Evolutionary conservation across 2,113 vertebrate species (phyloP), one percentile per base, ranked within the genome.

Genomic region (Gorsachius goisagi): DNA sequence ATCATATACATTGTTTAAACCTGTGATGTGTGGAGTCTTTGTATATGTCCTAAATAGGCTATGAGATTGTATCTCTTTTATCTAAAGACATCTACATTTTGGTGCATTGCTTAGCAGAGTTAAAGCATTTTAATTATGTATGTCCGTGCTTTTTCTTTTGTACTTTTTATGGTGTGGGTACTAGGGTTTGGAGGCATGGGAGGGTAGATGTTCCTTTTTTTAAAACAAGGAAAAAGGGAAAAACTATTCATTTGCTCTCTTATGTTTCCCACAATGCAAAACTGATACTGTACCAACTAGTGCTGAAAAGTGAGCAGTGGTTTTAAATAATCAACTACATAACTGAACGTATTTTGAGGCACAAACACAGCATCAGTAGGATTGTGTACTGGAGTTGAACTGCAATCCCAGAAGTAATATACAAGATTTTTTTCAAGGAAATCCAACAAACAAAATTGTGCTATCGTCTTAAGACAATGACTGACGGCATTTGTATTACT

Each of bases 401-500:
- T 96, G 63, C 30, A 77, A 30, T 96, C 79, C 89, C 83, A 81
- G 55, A 87, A 92, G 63, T 50, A 94, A 90, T 92, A 72, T 23
- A 79, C 37, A 92, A 96, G 12, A 79, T 77, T 72, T 84, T 91
- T 94, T 93, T 62, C 44, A 55, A 71, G 72, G 85, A 87, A 95
- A 86, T 83, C 76, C 59, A 85, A 80, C 26, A 67, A 94, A 85
- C 52, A 81, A 90, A 94, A 91, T 75, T 77, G 64, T 94, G 78
- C 55, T 93, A 32, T 92, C 53, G 32, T 88, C 77, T 86, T 92
- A 93, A 92, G 35, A 96, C 88, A 83, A 91, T 94, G 95, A 88
- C 85, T 94, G 92, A 77, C 26, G 9, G 83, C 78, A 88, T 97
- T 96, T 95, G 47, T 97, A 88, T 96, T 97, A 93, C 93, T 97